Evolutionary conservation across 2,797 vertebrate genomes (phyloP).

Genomic region (Myotis findleyi): DNA sequence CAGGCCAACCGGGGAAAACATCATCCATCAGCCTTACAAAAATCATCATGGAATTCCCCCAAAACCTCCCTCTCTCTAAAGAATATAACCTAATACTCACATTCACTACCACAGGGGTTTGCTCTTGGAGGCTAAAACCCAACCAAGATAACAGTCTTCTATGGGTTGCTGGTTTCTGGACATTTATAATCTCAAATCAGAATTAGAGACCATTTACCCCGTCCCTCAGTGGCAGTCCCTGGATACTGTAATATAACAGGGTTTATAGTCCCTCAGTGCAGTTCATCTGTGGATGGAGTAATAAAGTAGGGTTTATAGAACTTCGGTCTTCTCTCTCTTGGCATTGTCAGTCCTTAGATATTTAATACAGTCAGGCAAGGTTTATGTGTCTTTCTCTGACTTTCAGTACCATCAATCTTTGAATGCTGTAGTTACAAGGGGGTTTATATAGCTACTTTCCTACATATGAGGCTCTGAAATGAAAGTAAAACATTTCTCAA

Average conservation of each 20-base stretch:
- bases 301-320: conserved; percentile 89
- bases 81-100: conserved; percentile 76
- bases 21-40: conserved; percentile 55
- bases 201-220: conserved; percentile 82
- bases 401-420: conserved; percentile 86
- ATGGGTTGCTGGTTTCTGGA: conserved; percentile 83
- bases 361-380: conserved; percentile 87
- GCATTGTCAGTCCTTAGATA: conserved; percentile 84
- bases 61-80: conserved; percentile 64
- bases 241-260: conserved; percentile 80
- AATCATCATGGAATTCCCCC: neutral
- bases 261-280: conserved; percentile 84
- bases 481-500: conserved; percentile 77
- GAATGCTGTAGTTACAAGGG: conserved; percentile 80
- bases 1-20: conserved; percentile 42
- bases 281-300: conserved; percentile 83
- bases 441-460: conserved; percentile 89
- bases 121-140: conserved; percentile 83
- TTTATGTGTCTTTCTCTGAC: conserved; percentile 83
- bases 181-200: conserved; percentile 84
- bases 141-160: conserved; percentile 83
- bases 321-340: conserved; percentile 85
- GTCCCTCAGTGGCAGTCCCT: conserved; percentile 75
- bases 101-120: conserved; percentile 75
- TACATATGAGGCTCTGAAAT: conserved; percentile 66